These are phyloP conservation scores for Leptura quadrifasciata DNA, from an alignment of 2,888 invertebrate species.

Conservation along the genomic window DNA sequence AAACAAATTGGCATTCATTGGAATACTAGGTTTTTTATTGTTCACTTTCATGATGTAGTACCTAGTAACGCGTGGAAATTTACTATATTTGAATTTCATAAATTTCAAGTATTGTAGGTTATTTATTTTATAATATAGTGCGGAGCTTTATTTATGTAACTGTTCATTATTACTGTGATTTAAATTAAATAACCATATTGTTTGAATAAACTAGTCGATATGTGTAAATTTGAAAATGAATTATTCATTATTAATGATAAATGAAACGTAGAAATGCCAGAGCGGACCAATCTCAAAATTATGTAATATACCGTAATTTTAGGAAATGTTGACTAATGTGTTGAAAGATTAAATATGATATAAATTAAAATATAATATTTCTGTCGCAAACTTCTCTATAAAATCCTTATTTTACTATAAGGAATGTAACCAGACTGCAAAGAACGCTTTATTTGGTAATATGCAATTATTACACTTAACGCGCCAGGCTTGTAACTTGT, in stretches of 20 bases:
- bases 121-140: constrained; percentile 44
- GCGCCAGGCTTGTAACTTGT: too few species aligned
- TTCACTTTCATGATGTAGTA: constrained; percentile 27
- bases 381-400: too few species aligned
- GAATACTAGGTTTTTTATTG: constrained; percentile 28
- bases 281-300: too few species aligned
- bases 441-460: too few species aligned
- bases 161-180: background rate
- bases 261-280: background rate
- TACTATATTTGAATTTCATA: constrained; percentile 17
- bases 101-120: constrained; percentile 41
- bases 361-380: too few species aligned
- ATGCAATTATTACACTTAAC: too few species aligned
- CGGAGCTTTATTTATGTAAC: constrained; percentile 12
- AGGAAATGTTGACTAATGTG: too few species aligned
- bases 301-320: too few species aligned
- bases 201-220: background rate
- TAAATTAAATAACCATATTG: constrained; percentile 26
- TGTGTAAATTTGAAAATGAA: background rate
- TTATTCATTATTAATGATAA: background rate
- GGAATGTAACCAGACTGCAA: too few species aligned
- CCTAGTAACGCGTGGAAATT: constrained; percentile 12
- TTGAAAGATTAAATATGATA: too few species aligned
- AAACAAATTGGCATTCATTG: constrained; percentile 38
- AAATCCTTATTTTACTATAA: too few species aligned